Evolutionary conservation across 2,113 vertebrate species (phyloP).

Genomic region (western clawed frog (Xenopus tropicalis)): DNA sequence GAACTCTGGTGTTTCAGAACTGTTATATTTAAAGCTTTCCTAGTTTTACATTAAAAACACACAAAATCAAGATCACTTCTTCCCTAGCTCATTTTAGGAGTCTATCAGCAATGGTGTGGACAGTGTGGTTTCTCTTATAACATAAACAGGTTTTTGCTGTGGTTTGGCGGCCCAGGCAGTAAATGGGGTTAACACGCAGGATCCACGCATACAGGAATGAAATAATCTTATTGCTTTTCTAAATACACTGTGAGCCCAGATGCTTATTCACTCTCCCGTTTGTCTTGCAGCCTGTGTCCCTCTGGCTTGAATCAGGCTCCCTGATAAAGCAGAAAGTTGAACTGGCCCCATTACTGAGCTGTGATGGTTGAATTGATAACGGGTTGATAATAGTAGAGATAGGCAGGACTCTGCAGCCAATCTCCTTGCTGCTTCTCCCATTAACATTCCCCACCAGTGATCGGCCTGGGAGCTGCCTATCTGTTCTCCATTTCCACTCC

Average conservation of each 20-base stretch:
- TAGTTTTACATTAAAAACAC: too few relatives aligned
- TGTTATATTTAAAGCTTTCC: too few relatives aligned
- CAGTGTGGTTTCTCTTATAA: too few relatives aligned
- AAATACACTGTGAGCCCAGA: conserved; percentile 46
- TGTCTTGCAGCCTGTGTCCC: conserved; percentile 79
- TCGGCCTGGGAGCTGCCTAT: conserved; percentile 89
- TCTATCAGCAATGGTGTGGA: too few relatives aligned
- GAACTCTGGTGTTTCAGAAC: too few relatives aligned
- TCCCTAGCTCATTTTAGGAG: too few relatives aligned
- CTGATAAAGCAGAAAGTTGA: conserved; percentile 99
- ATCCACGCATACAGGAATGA: conserved; percentile 15
- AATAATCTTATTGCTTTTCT: conserved; percentile 22
- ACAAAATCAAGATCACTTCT: too few relatives aligned
- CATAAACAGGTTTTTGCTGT: too few relatives aligned
- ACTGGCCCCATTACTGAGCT: conserved; percentile 98
- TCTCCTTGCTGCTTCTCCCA: conserved; percentile 81
- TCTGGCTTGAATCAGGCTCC: conserved; percentile 88
- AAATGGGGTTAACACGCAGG: conserved; percentile 18
- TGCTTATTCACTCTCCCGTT: conserved; percentile 60
- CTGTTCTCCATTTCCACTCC: conserved; percentile 99
- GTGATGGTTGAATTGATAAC: conserved; percentile 91
- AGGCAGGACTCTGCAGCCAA: conserved; percentile 87
- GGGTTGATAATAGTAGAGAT: conserved; percentile 96
- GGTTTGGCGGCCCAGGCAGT: neutral
- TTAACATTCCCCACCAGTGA: conserved; percentile 98